Evolutionary conservation across 2,113 vertebrate genomes (phyloP), one percentile per base, ranked within the genome.

Genomic region (Brachypodius melanocephalos): DNA sequence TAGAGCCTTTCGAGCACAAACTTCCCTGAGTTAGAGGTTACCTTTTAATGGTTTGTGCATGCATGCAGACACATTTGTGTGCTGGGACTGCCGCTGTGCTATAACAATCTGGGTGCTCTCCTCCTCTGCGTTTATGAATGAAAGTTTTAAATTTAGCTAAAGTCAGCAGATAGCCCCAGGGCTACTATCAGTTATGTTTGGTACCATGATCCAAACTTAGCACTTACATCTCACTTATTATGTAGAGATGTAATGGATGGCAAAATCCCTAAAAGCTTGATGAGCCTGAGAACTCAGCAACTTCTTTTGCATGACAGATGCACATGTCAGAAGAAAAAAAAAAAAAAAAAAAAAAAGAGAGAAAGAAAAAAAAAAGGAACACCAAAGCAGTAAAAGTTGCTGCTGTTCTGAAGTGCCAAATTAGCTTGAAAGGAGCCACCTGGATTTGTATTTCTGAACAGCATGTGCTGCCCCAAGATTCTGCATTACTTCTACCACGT

Each of bases 131-230:
- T 88, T 90, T 91, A 83, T 93, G 93, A 96, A 95, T 91, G 91
- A 55, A 91, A 91, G 89, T 93, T 94, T 95, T 89, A 96, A 91
- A 96, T 95, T 94, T 93, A 96, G 94, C 85, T 83, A 17, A 78
- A 93, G 46, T 48, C 71, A 59, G 82, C 1, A 11, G 9, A 85
- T 88, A 61, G 90, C 96, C 4, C 14, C 78, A 91, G 94, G 95
- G 92, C 88, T 75, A 69, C 84, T 69, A 94, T 95, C 89, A 85
- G 85, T 92, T 96, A 93, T 55, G 88, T 91, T 95, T 93, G 82
- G 90, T 95, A 81, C 85, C 85, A 34, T 22, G 87, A 93, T 93
- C 91, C 86, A 97, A 94, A 97, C 71, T 94, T 92, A 95, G 93
- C 78, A 49, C 87, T 94, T 66, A 75, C 59, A 49, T 90, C 88